Evolutionary conservation across 2,797 vertebrate species (phyloP), one percentile per base, ranked within the genome.

Genomic region (Gallinago nigripennis): DNA sequence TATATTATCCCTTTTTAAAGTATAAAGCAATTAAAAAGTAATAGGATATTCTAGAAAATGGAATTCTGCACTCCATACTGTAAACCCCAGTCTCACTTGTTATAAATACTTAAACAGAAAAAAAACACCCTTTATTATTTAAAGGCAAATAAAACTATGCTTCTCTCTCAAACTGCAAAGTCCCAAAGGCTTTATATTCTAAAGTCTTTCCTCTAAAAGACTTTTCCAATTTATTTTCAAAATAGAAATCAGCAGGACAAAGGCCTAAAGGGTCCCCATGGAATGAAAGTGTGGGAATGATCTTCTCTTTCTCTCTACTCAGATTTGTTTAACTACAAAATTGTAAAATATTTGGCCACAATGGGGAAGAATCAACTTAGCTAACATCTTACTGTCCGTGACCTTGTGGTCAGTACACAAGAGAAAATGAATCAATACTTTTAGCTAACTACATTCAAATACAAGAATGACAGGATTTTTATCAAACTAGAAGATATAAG

Each of bases 21-120:
- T 27, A 71, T 87, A 90, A 92, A 96, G 61, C 50, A 95, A 96
- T 96, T 96, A 93, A 94, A 92, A 96, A 90, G 72, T 72, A 92
- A 90, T 63, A 78, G 69, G 41, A 72, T 20, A 72, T 70, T 86
- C 90, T 72, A 56, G 58, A 94, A 95, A 94, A 88, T 39, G 2
- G 64, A 93, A 95, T 94, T 94, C 86, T 79, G 66, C 37, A 73
- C 56, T 82, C 57, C 25, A 70, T 69, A 88, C 77, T 89, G 58
- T 92, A 96, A 95, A 65, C 71, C 88, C 54, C 78, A 90, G 71
- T 91, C 88, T 95, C 93, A 89, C 81, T 95, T 86, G 88, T 80
- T 93, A 95, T 95, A 95, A 97, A 96, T 97, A 95, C 93, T 97
- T 96, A 96, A 94, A 93, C 11, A 95, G 91, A 68, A 88, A 95